These are phyloP conservation scores for Crenichthys baileyi DNA, from an alignment of 2,797 vertebrate genomes.

Conservation along the genomic window DNA sequence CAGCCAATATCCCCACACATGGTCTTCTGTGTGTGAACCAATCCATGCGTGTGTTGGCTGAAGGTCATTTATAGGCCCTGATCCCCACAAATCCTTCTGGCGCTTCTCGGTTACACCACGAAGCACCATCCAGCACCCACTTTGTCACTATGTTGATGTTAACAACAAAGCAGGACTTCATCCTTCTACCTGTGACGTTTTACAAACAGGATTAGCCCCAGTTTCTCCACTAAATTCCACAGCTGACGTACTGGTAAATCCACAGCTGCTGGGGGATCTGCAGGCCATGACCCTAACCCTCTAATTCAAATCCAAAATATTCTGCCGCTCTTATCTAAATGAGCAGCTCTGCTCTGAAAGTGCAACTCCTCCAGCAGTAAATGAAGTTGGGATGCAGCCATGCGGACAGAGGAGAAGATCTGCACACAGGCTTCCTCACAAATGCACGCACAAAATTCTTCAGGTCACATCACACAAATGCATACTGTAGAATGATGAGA, in stretches of 20 bases:
- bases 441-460: background rate
- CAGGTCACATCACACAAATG: conserved; percentile 11
- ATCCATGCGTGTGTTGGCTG: conserved; percentile 39
- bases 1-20: conserved; percentile 46
- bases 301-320: conserved; percentile 71
- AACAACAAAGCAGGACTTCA: conserved; percentile 70
- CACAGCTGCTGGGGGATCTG: conserved; percentile 60
- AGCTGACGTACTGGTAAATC: conserved; percentile 62
- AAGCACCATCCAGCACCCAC: conserved; percentile 45
- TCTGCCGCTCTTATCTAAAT: conserved; percentile 77
- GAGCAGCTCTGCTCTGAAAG: conserved; percentile 71
- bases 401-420: conserved; percentile 27
- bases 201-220: conserved; percentile 81
- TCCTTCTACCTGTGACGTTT: conserved; percentile 80
- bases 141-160: conserved; percentile 57
- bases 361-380: conserved; percentile 35
- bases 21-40: conserved; percentile 18
- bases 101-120: conserved; percentile 38
- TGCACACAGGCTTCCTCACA: conserved; percentile 25
- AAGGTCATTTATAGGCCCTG: conserved; percentile 58
- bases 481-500: conserved; percentile 26
- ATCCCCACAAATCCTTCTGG: conserved; percentile 54
- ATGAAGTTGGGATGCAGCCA: conserved; percentile 28
- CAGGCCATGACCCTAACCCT: conserved; percentile 48
- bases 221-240: conserved; percentile 66